phyloP scores from a whole-genome alignment of 2,113 vertebrate species.

The Equus przewalskii region DNA sequence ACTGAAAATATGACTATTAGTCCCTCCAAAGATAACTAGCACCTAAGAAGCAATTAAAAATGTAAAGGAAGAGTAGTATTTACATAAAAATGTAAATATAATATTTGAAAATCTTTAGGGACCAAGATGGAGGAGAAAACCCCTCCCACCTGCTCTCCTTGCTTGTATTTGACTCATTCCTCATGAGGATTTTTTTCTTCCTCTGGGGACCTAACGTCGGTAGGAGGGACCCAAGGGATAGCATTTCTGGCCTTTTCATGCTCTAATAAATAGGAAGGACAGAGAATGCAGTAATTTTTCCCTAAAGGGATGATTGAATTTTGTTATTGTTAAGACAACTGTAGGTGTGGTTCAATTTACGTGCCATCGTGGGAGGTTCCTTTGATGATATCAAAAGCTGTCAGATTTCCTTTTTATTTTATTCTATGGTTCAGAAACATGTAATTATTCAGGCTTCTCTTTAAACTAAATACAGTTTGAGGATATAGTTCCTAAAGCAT shows the following conservation, averaged over 20 bases:
- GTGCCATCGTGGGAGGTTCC: background rate
- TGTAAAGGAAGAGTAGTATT: background rate
- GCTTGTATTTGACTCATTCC: background rate
- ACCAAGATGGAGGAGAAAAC: background rate
- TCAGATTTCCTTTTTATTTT: background rate
- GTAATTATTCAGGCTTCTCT: background rate
- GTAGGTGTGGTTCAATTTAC: background rate
- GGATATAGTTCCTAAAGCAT: background rate
- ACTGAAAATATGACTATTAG: background rate
- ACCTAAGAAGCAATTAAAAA: slow-evolving; percentile 20
- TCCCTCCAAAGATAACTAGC: background rate
- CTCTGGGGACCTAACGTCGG: background rate
- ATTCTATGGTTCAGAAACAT: background rate
- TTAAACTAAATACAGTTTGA: background rate
- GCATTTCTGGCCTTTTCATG: background rate
- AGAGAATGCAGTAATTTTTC: background rate
- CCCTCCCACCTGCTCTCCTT: background rate
- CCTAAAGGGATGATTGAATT: background rate
- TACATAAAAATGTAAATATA: background rate
- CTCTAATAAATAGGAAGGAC: background rate
- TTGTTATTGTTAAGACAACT: background rate
- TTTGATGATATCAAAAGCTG: background rate
- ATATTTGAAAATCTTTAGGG: background rate
- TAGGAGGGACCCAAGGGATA: background rate
- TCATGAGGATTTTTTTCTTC: background rate